A percentile compares a stretch with the other conserved stretches of the same genome.
Conservation (phyloP, 2,888 invertebrate species). For the Papilio elwesi region DNA sequence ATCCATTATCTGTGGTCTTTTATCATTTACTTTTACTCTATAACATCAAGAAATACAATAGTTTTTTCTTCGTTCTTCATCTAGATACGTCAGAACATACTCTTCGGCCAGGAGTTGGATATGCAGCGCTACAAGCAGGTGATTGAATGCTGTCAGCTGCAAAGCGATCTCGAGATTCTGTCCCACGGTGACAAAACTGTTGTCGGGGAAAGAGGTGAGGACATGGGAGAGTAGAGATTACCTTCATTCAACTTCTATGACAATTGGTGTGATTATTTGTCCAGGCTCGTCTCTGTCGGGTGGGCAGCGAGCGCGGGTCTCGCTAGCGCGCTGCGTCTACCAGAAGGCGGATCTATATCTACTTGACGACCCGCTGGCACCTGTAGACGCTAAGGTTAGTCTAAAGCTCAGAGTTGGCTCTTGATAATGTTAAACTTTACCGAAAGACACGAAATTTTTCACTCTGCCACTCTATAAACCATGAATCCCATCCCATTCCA, state of each 20-base stretch:
- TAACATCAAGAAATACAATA: neutral
- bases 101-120: constrained; percentile 87
- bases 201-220: constrained; percentile 86
- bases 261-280: neutral
- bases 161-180: constrained; percentile 85
- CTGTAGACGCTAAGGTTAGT: constrained; percentile 86
- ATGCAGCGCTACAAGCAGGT: constrained; percentile 81
- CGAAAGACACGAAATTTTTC: too few relatives aligned
- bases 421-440: too few relatives aligned
- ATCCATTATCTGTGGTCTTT: too few relatives aligned
- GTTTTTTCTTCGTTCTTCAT: neutral
- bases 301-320: constrained; percentile 86
- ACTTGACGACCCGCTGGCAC: constrained; percentile 84
- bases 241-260: neutral
- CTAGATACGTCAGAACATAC: constrained; percentile 89
- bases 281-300: constrained; percentile 86
- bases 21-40: too few relatives aligned
- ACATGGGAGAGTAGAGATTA: neutral
- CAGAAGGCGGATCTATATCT: constrained; percentile 86
- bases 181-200: constrained; percentile 87
- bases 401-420: neutral
- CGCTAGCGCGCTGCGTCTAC: constrained; percentile 83
- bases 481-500: too few relatives aligned
- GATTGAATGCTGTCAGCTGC: constrained; percentile 84
- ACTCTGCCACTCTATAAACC: too few relatives aligned